Conservation (phyloP, 1,140 invertebrate species). For the Belonocnema kinseyi region DNA sequence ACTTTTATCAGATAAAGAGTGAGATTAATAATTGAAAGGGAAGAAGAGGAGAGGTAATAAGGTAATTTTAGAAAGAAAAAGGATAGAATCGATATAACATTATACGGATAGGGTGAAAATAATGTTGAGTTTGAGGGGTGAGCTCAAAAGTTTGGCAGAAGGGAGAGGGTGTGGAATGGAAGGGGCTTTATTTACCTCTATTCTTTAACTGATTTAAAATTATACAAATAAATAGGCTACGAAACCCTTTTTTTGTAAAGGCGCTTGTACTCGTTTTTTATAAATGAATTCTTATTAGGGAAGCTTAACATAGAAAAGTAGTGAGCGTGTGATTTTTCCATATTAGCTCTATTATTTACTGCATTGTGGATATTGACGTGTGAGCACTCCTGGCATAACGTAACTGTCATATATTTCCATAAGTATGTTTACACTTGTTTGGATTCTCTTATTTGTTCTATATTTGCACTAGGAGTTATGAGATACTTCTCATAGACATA, state of each 20-base stretch:
- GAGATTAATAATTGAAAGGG: too few species aligned
- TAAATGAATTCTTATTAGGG: not conserved
- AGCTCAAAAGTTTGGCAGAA: too few species aligned
- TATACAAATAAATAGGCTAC: not conserved
- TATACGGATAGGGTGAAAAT: too few species aligned
- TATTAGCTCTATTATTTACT: constrained; percentile 1
- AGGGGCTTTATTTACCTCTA: too few species aligned
- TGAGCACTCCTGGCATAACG: not conserved
- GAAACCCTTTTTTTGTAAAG: not conserved
- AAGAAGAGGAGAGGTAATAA: too few species aligned
- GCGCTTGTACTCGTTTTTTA: not conserved
- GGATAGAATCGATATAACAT: too few species aligned
- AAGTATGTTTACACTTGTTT: constrained; percentile 14
- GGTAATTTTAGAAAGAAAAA: too few species aligned
- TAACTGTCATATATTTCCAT: constrained; percentile 20
- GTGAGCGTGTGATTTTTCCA: constrained; percentile 10
- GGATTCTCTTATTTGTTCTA: constrained; percentile 6
- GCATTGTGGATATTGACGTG: constrained; percentile 18
- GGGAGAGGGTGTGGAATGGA: too few species aligned
- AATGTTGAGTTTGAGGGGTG: too few species aligned
- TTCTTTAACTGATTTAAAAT: too few species aligned
- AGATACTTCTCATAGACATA: constrained; percentile 17
- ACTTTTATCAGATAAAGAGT: too few species aligned
- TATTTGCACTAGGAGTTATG: not conserved
- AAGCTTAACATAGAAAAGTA: constrained; percentile 22